Base-by-base conservation (phyloP, 2,113 vertebrate genomes). In the Apeltes quadracus region DNA sequence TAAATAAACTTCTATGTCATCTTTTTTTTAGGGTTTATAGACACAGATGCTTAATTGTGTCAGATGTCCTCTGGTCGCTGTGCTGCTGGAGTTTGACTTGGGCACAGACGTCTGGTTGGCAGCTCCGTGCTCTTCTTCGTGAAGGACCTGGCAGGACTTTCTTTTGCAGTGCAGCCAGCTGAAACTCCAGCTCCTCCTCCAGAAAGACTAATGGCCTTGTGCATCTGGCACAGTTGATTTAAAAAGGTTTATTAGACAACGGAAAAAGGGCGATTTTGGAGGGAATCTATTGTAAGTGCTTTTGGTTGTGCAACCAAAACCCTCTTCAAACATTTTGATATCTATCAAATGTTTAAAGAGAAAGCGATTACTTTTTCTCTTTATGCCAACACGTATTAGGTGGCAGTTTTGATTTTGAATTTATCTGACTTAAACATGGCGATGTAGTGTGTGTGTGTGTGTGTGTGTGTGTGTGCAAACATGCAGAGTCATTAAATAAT, bases 401-500 rank as follows among this genome's bases (percentile, higher is more conserved):
- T 46, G 44, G 27, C 20, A 15, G 1, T 71, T n/a, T n/a, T n/a
- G n/a, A n/a, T n/a, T n/a, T n/a, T n/a, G n/a, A n/a, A n/a, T n/a
- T n/a, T n/a, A n/a, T n/a, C n/a, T n/a, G n/a, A n/a, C n/a, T n/a
- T n/a, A n/a, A n/a, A n/a, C n/a, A n/a, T n/a, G n/a, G n/a, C n/a
- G n/a, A n/a, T n/a, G n/a, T n/a, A n/a, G n/a, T 63, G 32, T 68
- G 72, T 75, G 51, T 51, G 51, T 44, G 44, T 61, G 38, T 59
- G 69, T 65, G 43, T 41, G 18, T 25, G 18, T 38, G 44, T 20
- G 34, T 9, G 23, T 8, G 57, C 48, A 75, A 63, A 59, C 48
- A 55, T 66, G 11, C 46, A 27, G 73, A 72, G 54, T 82, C 68
- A 27, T 59, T 88, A 74, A 88, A 88, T 85, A 71, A 84, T 89